Base-by-base conservation (phyloP, 2,797 vertebrate species). In the Silurus aristotelis region DNA sequence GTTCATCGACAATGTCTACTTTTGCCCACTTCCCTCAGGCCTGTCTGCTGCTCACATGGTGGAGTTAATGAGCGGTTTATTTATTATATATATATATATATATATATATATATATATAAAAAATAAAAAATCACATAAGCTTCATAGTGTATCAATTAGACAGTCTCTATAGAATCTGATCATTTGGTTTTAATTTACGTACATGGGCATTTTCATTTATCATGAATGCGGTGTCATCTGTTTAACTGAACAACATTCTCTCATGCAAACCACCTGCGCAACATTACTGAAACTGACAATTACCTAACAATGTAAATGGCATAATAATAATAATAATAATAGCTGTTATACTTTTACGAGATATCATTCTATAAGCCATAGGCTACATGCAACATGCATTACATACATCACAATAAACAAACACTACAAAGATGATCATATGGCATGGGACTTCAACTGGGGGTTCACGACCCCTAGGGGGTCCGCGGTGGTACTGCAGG, bases 1-100 rank as follows among this genome's bases (percentile, higher is more conserved):
- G 80, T 85, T 75, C 55, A 87, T 88, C 81, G 76, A 8, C 25
- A 72, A n/a, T 71, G 46, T 84, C 77, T 61, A 27, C 63, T 27
- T 83, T 61, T 55, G 76, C 67, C 56, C 76, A 73, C 76, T 58
- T 76, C 52, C 66, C 19, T 19, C 60, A 20, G 31, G 12, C 31
- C 38, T 60, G 58, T 27, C 25, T 64, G 64, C 64, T 82, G 66
- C 67, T 82, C 31, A 72, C n/a, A 67, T 14, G 25, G 56, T 58
- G 12, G 31, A n/a, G 15, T 67, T 48, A 43, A 85, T 31, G n/a
- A 20, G 55, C 75, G 58, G 38, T 38, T 38, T 38, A 38, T 38
- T 38, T 38, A 38, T 38, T 52, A 52, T 52, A 52, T 52, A 52
- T 52, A 52, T 52, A 52, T n/a, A n/a, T n/a, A n/a, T n/a, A n/a